Conservation (phyloP, 2,888 invertebrate species). For the Thymelicus sylvestris region DNA sequence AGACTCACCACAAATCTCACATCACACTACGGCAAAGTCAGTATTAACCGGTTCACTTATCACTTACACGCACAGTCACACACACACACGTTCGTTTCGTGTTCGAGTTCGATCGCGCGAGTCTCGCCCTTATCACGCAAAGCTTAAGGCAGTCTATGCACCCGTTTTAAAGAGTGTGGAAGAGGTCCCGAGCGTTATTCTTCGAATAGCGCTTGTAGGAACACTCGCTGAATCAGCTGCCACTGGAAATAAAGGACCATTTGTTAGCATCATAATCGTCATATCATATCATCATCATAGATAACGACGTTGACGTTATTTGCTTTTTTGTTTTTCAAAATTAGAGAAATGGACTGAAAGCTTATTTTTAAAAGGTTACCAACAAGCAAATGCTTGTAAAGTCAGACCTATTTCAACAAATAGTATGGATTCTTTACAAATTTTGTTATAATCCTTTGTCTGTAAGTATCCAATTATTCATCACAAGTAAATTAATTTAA, state of each 20-base stretch:
- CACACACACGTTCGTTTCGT: conserved; percentile 29
- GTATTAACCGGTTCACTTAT: conserved; percentile 3
- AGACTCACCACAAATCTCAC: conserved; percentile 5
- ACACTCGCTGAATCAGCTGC: conserved; percentile 83
- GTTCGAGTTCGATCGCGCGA: conserved; percentile 34
- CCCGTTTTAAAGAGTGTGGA: conserved; percentile 72
- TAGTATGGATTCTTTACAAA: no score
- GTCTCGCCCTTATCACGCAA: conserved; percentile 56
- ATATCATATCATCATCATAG: no score
- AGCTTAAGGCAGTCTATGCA: conserved; percentile 47
- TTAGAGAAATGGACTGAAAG: no score
- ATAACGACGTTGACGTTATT: no score
- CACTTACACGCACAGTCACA: conserved; percentile 21
- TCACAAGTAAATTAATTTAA: no score
- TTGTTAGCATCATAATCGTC: no score
- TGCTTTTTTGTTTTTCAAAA: no score
- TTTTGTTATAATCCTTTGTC: no score
- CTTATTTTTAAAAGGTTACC: no score
- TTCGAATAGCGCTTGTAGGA: conserved; percentile 80
- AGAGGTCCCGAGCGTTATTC: conserved; percentile 79
- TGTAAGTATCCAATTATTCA: no score
- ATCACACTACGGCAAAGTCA: conserved; percentile 20
- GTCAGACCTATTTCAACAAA: no score
- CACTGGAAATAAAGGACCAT: conserved; percentile 61
- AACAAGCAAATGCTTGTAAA: no score